Base-by-base conservation (phyloP, 1,140 invertebrate species). In the Caenorhabditis tropicalis region DNA sequence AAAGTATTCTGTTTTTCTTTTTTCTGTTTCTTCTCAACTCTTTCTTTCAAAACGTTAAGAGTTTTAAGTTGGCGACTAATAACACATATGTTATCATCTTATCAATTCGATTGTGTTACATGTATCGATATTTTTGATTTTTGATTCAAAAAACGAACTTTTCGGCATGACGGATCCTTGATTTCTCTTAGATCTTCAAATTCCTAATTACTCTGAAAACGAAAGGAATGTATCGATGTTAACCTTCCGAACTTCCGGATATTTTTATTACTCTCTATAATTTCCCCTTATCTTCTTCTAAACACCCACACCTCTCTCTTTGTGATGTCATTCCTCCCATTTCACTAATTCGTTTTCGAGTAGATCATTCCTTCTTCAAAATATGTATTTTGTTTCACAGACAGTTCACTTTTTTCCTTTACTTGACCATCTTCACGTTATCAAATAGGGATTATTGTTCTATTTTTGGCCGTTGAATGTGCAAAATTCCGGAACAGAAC, bases 401-500 rank as follows among this genome's bases (percentile, higher is more conserved):
- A 56, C 53, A 27, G 24, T 56, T 15, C 24, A 56, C 21, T 27
- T 56, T 51, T 16, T 51, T 56, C 24, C 21, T n/a, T 56, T 56
- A 10, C 21, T 56, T 27, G 19, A 10, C 24, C 7, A 12, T 27
- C 53, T 10, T 12, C 24, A 21, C 24, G 3, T 65, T 65, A 65
- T 65, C 58, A 36, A 19, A 27, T 2, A 56, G 9, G 53, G 53
- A 56, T 56, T 56, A 56, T 24, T 27, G 53, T 27, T 65, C 58
- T 65, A 65, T 65, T 65, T 65, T 65, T 65, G 36, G 58, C 15
- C 29, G 3, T 33, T 16, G 19, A 65, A 0, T 65, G 58, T 36
- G 29, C 58, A 36, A 65, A 65, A 65, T 33, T 65, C 58, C 58
- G 58, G 58, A 65, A 65, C 15, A 65, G 58, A 33, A 65, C 58